Evolutionary conservation across 2,888 invertebrate species (phyloP).

Genomic region (Drosophila koepferae): DNA sequence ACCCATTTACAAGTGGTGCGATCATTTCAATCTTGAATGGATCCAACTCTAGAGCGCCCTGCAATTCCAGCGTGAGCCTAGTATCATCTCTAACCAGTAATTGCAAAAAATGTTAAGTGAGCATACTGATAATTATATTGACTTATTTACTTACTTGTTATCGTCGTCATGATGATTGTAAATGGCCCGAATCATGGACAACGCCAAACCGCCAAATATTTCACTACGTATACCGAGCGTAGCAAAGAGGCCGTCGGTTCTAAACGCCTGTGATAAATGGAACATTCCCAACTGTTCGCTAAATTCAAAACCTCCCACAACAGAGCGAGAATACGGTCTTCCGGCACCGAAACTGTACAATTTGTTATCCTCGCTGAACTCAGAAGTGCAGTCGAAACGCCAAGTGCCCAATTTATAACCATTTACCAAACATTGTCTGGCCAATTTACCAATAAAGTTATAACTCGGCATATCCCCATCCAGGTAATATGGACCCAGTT

Average conservation of each 20-base stretch:
- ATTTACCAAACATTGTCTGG: neutral
- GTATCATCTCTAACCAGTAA: neutral
- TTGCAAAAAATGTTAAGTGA: neutral
- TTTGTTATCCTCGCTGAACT: neutral
- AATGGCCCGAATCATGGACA: neutral
- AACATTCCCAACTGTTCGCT: neutral
- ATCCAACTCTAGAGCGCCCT: neutral
- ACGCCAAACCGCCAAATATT: neutral
- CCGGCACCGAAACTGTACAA: neutral
- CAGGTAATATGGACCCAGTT: neutral
- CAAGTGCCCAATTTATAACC: neutral
- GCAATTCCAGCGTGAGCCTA: neutral
- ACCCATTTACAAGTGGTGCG: neutral
- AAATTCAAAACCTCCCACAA: neutral
- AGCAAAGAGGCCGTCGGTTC: constrained; percentile 1
- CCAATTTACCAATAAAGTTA: neutral
- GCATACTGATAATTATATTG: neutral
- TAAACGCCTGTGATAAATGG: neutral
- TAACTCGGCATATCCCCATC: constrained; percentile 2
- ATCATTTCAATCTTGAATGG: constrained; percentile 1
- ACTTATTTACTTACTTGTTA: neutral
- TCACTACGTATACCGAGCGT: neutral
- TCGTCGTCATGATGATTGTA: neutral
- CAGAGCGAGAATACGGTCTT: neutral
- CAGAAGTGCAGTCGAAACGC: constrained; percentile 2